Evolutionary conservation across 1,140 invertebrate species (phyloP), one percentile per base, ranked within the genome.

Genomic region (Orchestia grillus): DNA sequence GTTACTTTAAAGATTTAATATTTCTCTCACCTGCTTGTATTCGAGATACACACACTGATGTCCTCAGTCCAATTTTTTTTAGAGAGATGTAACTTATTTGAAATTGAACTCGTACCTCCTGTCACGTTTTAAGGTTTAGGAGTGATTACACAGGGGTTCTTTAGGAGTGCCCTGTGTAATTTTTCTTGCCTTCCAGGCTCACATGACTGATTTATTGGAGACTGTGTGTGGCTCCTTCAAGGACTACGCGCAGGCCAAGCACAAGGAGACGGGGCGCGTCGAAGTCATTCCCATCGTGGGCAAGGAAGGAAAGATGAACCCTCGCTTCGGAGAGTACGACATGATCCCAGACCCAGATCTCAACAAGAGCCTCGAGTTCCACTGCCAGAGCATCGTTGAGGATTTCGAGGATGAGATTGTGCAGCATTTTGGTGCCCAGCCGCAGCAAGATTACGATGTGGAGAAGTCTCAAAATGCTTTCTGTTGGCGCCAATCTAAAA

Each of bases 181-280:
- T 95, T 57, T 88, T 96, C 15, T 87, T 88, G n/a, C 23, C 41
- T 87, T 90, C 77, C 97, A 97, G 96, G 95, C 97, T 53, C 97
- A 98, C 97, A 97, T 98, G n/a, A 97, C 97, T 96, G 98, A 98
- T 96, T 88, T 97, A 40, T 96, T 98, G 95, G 98, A 98, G 96
- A 97, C 96, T 47, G 97, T 98, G 15, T 98, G 98, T 97, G 97
- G 97, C 28, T 97, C 97, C 91, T 97, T 97, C 96, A 97, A 97
- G 43, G 97, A 97, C 95, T 98, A 97, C 97, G 97, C 97, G 57
- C 97, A 97, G 95, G 97, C 97, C 16, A 97, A 96, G 62, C 97
- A 97, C 96, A 97, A 97, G 96, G 96, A 97, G n/a, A 97, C 97
- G 53, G 97, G 97, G 40, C 97, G 97, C 87, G 97, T 96, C 45